Base-by-base conservation (phyloP, 35 echinoderm and acorn worm genomes). In the Ptychodera flava region DNA sequence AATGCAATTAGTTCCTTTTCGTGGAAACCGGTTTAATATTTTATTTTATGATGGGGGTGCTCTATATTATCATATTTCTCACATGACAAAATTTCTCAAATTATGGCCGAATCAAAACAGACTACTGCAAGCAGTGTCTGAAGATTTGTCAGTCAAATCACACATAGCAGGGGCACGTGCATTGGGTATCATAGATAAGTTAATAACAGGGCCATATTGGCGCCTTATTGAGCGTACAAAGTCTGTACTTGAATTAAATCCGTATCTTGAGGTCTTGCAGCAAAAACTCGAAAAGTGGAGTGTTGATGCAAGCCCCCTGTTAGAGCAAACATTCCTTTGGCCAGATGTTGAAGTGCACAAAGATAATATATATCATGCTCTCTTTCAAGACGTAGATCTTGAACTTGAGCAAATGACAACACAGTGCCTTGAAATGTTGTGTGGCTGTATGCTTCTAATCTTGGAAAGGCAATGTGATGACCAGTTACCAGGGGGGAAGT, bases 11-110 rank as follows among this genome's bases (percentile, higher is more conserved):
- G 91, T 87, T 32, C 83, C 87, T 28, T 89, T 89, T 77, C 84
- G 85, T 32, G 91, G 91, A 32, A 93, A 93, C 77, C 89, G 91
- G 34, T 93, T 93, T 75, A 89, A 93, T 36, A 93, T 93, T 28
- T 33, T 93, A 0, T 93, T 93, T 45, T 87, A 93, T 34, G 89
- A 90, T 86, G 88, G 83, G 22, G 88, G 83, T 27, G 92, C 87
- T 16, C 37, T 92, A 34, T 89, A 78, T 85, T 83, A 36, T 76
- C 77, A 85, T 14, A 35, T 64, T 0, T 1, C 79, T 28, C n/a
- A 93, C 1, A 33, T 93, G 30, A 16, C 16, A 52, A 78, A 32
- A 34, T 93, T 93, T 36, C 89, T 89, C 38, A 83, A 94, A 1
- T 84, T 85, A 35, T 30, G 81, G 31, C 91, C 91, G 82, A 80